phyloP scores from a whole-genome alignment of 2,888 invertebrate species.

The Apotomis betuletana region DNA sequence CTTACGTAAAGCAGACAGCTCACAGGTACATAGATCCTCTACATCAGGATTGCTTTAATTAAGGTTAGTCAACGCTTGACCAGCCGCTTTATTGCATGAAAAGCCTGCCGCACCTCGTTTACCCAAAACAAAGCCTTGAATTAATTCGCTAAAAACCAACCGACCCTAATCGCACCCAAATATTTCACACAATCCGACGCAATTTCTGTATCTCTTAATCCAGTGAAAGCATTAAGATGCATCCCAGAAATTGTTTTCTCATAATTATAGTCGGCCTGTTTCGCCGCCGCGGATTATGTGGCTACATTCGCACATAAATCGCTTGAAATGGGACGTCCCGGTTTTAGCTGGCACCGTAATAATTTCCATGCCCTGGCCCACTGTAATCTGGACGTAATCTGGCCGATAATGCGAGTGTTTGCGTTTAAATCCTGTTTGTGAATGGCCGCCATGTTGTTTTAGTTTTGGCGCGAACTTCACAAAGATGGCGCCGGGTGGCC shows the following conservation, averaged over 20 bases:
- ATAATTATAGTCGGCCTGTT: slow-evolving; percentile 76
- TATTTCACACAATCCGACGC: slow-evolving; percentile 39
- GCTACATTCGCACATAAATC: slow-evolving; percentile 82
- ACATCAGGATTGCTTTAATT: not conserved
- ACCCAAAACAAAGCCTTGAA: slow-evolving; percentile 25
- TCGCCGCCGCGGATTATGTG: slow-evolving; percentile 71
- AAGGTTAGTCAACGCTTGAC: slow-evolving; percentile 17
- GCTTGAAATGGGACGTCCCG: slow-evolving; percentile 78
- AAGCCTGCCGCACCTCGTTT: slow-evolving; percentile 5
- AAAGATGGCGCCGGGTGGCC: slow-evolving; percentile 67
- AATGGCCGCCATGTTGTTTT: slow-evolving; percentile 67
- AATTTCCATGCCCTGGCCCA: slow-evolving; percentile 75
- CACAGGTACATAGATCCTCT: not conserved
- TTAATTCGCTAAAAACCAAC: slow-evolving; percentile 37
- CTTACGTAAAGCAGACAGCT: too few species aligned
- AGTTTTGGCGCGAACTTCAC: slow-evolving; percentile 73
- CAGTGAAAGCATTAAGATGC: slow-evolving; percentile 73
- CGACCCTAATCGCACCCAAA: slow-evolving; percentile 32
- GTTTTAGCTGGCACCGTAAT: slow-evolving; percentile 80
- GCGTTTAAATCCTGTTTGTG: slow-evolving; percentile 73
- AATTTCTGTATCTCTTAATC: slow-evolving; percentile 68
- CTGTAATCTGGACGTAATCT: slow-evolving; percentile 83
- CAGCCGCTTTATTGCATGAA: slow-evolving; percentile 16
- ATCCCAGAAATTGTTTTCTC: slow-evolving; percentile 82
- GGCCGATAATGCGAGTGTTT: slow-evolving; percentile 79